Evolutionary conservation across 2,797 vertebrate species (phyloP).

Genomic region (Dryobates pubescens): DNA sequence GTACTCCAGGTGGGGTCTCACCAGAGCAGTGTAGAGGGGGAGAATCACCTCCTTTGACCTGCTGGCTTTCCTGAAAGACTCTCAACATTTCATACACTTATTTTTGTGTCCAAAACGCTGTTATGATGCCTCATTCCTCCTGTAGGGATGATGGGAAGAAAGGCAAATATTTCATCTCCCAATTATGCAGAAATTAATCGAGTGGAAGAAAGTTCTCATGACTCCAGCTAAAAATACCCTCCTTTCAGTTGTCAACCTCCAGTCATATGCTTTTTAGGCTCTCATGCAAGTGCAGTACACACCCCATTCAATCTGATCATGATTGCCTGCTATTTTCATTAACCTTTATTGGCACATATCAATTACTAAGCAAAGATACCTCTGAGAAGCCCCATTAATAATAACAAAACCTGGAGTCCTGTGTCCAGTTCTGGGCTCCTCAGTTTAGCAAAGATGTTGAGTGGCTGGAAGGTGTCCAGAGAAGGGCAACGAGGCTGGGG

Average conservation of each 20-base stretch:
- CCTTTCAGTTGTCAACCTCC: conserved; percentile 52
- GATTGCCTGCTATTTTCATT: conserved; percentile 69
- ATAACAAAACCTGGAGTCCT: not conserved
- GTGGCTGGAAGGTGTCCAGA: too few relatives aligned
- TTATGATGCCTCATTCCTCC: not conserved
- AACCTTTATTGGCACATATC: conserved; percentile 53
- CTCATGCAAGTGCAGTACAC: conserved; percentile 35
- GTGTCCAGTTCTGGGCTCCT: too few relatives aligned
- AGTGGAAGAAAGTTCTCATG: conserved; percentile 58
- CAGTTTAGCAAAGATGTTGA: too few relatives aligned
- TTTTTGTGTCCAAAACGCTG: not conserved
- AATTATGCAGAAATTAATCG: conserved; percentile 61
- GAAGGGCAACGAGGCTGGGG: too few relatives aligned
- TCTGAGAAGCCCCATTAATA: conserved; percentile 35
- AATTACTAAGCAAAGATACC: conserved; percentile 16
- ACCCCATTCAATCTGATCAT: conserved; percentile 62
- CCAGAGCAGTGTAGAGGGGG: too few relatives aligned
- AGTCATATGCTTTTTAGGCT: conserved; percentile 58
- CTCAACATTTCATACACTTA: not conserved
- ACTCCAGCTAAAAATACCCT: conserved; percentile 50
- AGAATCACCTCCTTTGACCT: too few relatives aligned
- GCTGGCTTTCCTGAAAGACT: not conserved
- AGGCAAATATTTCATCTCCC: conserved; percentile 33
- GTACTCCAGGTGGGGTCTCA: too few relatives aligned
- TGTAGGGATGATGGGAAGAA: conserved; percentile 9